Percentiles rank a stretch among this genome's conserved stretches.
phyloP scores from a whole-genome alignment of 2,797 vertebrate species.

The Cryptoprocta ferox region DNA sequence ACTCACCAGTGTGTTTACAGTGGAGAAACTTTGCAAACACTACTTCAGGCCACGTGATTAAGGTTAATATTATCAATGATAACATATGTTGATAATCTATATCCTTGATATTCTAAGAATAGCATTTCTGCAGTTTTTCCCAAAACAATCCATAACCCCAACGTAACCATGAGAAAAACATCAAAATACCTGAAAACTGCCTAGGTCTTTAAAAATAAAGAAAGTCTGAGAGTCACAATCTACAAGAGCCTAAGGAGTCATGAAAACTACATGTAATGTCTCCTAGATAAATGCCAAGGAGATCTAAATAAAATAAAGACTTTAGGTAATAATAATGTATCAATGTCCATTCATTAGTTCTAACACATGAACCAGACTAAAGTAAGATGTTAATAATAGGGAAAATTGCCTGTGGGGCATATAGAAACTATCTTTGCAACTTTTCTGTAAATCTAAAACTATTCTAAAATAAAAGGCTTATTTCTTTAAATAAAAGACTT shows the following conservation, averaged over 20 bases:
- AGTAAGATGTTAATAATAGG: neutral
- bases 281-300: neutral
- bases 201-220: neutral
- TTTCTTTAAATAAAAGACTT: constrained; percentile 8
- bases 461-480: neutral
- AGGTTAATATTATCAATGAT: neutral
- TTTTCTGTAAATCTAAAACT: neutral
- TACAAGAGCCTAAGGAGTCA: neutral
- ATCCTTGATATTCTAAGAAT: neutral
- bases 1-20: neutral
- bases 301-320: neutral
- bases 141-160: neutral
- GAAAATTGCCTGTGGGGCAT: neutral
- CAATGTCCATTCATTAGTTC: neutral
- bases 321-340: neutral
- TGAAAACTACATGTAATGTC: neutral
- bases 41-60: neutral
- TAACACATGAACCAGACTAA: neutral
- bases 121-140: neutral
- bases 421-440: neutral
- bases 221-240: neutral
- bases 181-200: neutral
- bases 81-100: neutral
- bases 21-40: neutral
- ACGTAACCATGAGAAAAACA: neutral